Conservation (phyloP, 2,113 vertebrate species). For the Pavo muticus region DNA sequence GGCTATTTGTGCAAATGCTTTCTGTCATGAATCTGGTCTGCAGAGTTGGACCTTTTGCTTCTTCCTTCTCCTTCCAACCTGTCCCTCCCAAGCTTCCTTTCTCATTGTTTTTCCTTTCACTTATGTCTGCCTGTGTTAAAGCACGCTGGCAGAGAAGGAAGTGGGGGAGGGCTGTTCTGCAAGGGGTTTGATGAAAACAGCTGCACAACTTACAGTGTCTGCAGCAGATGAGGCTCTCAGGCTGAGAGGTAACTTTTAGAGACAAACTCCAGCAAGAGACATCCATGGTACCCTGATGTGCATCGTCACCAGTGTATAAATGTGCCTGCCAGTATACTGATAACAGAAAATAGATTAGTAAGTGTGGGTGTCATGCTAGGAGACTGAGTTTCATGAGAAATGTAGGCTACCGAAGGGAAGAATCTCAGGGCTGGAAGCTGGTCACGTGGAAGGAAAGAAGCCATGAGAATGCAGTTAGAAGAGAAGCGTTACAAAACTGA, state of each 20-base stretch:
- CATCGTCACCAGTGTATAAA: neutral
- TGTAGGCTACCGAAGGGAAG: neutral
- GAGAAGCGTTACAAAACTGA: neutral
- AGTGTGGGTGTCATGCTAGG: neutral
- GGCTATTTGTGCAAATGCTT: conserved; percentile 54
- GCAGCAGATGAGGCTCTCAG: conserved; percentile 28
- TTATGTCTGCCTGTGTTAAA: conserved; percentile 60
- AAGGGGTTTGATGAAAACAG: conserved; percentile 36
- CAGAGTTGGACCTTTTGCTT: conserved; percentile 66
- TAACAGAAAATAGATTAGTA: neutral
- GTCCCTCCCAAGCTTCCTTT: conserved; percentile 71
- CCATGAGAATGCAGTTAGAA: neutral
- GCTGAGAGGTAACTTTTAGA: neutral
- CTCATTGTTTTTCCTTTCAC: conserved; percentile 71
- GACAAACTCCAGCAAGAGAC: neutral
- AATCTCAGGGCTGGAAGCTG: conserved; percentile 9
- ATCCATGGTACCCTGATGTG: neutral
- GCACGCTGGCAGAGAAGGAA: conserved; percentile 47
- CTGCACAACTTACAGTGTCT: conserved; percentile 12
- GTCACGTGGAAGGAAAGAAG: conserved; percentile 11
- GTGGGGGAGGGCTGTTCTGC: conserved; percentile 54
- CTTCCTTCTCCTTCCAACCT: conserved; percentile 72
- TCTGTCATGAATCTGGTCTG: conserved; percentile 29
- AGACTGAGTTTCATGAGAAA: conserved; percentile 24
- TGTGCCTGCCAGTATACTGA: neutral